Evolutionary conservation across 2,113 vertebrate genomes (phyloP), one percentile per base, ranked within the genome.

Genomic region (Pogonocichla stellata): DNA sequence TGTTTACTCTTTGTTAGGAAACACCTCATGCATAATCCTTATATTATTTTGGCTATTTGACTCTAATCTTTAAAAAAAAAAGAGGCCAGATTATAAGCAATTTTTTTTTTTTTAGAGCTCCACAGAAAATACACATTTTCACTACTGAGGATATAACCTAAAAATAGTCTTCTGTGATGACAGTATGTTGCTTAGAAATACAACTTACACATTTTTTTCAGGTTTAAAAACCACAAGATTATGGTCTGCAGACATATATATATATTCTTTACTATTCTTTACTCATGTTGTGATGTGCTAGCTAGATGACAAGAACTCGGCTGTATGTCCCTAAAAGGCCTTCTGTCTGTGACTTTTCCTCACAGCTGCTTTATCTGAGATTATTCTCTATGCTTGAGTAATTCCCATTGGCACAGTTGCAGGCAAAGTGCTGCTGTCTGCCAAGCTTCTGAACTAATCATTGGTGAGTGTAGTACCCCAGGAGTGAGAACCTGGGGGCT

Each of bases 381-480:
- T 94, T 70, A 73, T 43, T 65, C 88, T 95, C 79, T 60, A 6
- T 92, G 90, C 90, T 86, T 94, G 92, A 94, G 73, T 95, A 95
- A 92, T 73, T 93, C 83, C 89, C 61, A 71, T 51, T 92, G 94
- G 90, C 96, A 96, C 77, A 51, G 92, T 83, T 94, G 86, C 91
- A 95, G 86, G 89, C 75, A 94, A 89, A 95, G 77, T 6, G 31
- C 65, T 78, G 18, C 74, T 94, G 78, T 61, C 88, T 97, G 94
- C 93, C 96, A 97, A 90, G 81, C 71, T 90, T 88, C 82, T 96
- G 93, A 96, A 88, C 93, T 95, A 96, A 92, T 96, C 86, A 91
- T 48, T 93, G 71, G 80, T 92, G 94, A 96, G 85, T 42, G 84
- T 79, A 73, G 73, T 95, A 96, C 43, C 80, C 92, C 71, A 92